A percentile compares a stretch with the other conserved stretches of the same genome.
These are phyloP conservation scores for Ancistrus triradiatus DNA, from an alignment of 2,113 vertebrate genomes.

Conservation along the genomic window DNA sequence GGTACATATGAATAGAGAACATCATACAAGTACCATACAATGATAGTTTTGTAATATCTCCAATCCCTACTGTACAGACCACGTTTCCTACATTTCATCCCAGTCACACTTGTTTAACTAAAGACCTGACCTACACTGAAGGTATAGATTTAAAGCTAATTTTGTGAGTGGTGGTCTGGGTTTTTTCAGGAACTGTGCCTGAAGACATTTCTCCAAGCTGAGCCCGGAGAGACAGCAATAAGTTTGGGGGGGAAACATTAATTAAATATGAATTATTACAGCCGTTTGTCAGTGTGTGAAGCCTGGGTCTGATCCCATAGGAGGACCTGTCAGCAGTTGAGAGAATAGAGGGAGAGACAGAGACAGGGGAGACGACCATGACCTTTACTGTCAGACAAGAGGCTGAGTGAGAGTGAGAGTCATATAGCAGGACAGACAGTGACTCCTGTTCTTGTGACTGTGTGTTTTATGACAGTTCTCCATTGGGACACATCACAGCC, in stretches of 20 bases:
- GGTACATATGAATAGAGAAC: no score
- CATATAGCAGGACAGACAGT: constrained; percentile 23
- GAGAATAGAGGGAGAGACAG: constrained; percentile 52
- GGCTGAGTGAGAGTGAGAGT: constrained; percentile 50
- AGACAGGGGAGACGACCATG: constrained; percentile 61
- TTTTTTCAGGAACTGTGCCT: not conserved
- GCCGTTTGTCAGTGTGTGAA: constrained; percentile 55
- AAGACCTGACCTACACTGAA: not conserved
- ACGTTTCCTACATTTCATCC: not conserved
- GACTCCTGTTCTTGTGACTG: constrained; percentile 12
- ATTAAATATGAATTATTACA: constrained; percentile 75
- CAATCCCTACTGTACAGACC: not conserved
- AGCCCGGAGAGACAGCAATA: constrained; percentile 33
- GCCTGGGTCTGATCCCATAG: constrained; percentile 60
- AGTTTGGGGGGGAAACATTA: constrained; percentile 50
- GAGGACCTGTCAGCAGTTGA: constrained; percentile 64
- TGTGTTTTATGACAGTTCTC: constrained; percentile 14
- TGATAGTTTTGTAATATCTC: not conserved
- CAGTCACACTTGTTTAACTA: not conserved
- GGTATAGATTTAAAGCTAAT: not conserved
- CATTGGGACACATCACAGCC: constrained; percentile 26
- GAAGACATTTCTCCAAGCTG: constrained; percentile 6
- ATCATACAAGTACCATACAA: no score
- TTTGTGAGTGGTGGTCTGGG: not conserved
- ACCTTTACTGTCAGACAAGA: constrained; percentile 73